phyloP scores from a whole-genome alignment of 2,113 vertebrate species.

The Trematomus loennbergii region DNA sequence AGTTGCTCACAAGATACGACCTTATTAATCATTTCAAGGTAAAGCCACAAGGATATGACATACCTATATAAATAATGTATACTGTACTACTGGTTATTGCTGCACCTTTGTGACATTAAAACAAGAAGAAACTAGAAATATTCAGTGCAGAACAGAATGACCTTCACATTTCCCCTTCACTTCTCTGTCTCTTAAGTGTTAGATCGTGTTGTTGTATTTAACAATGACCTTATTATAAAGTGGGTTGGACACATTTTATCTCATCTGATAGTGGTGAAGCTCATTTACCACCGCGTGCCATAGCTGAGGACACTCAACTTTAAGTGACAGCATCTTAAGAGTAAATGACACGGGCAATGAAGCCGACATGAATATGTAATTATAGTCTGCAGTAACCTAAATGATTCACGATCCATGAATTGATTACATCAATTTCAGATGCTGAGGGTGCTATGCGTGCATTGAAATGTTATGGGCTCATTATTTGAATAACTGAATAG shows the following conservation, averaged over 20 bases:
- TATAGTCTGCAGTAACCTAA: background rate
- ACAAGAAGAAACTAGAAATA: background rate
- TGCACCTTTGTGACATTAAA: slow-evolving; percentile 19
- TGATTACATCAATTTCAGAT: slow-evolving; percentile 37
- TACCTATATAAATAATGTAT: background rate
- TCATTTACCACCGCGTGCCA: slow-evolving; percentile 27
- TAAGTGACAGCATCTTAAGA: slow-evolving; percentile 41
- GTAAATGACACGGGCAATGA: slow-evolving; percentile 50
- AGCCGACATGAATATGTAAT: slow-evolving; percentile 47
- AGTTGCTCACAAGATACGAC: slow-evolving; percentile 97
- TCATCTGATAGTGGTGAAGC: slow-evolving; percentile 18
- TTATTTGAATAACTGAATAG: slow-evolving; percentile 32
- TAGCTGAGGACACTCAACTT: slow-evolving; percentile 38
- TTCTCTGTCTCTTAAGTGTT: background rate
- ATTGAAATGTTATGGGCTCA: background rate
- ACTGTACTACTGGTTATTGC: background rate
- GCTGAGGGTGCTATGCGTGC: slow-evolving; percentile 1
- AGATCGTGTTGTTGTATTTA: slow-evolving; percentile 27
- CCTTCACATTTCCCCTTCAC: slow-evolving; percentile 10
- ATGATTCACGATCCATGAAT: slow-evolving; percentile 42
- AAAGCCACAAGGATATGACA: slow-evolving; percentile 45
- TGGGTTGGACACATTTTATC: slow-evolving; percentile 24
- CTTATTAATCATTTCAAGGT: slow-evolving; percentile 98
- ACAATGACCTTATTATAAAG: slow-evolving; percentile 18
- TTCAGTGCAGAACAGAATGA: background rate